Conservation (phyloP, 2,888 invertebrate species). For the Anoplius nigerrimus region DNA sequence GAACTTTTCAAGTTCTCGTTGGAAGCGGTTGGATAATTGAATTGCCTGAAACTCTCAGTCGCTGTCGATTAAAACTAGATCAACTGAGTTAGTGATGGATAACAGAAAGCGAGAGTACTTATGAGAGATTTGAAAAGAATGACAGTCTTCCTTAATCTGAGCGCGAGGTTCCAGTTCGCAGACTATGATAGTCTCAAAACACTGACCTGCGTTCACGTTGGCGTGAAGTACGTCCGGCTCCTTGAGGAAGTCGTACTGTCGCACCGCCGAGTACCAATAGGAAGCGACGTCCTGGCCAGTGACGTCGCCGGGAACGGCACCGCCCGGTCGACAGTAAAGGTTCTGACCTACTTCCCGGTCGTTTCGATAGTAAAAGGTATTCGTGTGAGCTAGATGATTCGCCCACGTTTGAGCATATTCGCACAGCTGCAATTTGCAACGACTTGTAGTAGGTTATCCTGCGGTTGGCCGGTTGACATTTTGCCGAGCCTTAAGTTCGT, state of each 20-base stretch:
- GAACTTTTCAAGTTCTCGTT: neutral
- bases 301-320: slow-evolving; percentile 82
- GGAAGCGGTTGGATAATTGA: neutral
- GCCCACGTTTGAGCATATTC: slow-evolving; percentile 92
- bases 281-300: slow-evolving; percentile 88
- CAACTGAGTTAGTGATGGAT: slow-evolving; percentile 10
- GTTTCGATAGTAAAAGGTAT: slow-evolving; percentile 86
- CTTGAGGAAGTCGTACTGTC: slow-evolving; percentile 85
- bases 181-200: too few species aligned
- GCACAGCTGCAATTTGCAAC: slow-evolving; percentile 80
- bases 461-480: neutral
- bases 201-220: slow-evolving; percentile 85
- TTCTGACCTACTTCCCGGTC: slow-evolving; percentile 88
- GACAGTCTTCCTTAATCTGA: too few species aligned
- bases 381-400: slow-evolving; percentile 88
- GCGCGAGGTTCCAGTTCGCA: too few species aligned
- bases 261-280: slow-evolving; percentile 88
- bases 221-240: slow-evolving; percentile 85
- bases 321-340: slow-evolving; percentile 84
- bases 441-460: too few species aligned
- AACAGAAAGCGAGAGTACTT: too few species aligned
- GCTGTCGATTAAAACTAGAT: neutral
- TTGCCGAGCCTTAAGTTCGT: neutral
- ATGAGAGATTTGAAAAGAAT: too few species aligned
- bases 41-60: neutral